Percentiles rank a stretch among this genome's conserved stretches.
Evolutionary conservation across 2,113 vertebrate species (phyloP).

Genomic region (Casuarius casuarius): DNA sequence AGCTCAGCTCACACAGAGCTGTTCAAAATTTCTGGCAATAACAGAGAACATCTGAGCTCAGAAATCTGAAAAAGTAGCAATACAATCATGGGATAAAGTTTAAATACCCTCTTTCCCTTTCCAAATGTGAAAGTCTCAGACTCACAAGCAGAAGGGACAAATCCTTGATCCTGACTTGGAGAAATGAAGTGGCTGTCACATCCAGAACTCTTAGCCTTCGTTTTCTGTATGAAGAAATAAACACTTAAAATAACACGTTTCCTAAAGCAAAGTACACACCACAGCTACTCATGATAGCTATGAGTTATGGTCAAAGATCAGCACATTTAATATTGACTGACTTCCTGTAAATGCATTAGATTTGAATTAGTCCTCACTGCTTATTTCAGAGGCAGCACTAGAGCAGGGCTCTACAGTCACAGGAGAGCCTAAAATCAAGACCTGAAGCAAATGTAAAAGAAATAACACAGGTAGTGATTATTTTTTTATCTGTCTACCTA

Average conservation of each 20-base stretch:
- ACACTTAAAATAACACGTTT: neutral
- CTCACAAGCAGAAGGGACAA: constrained; percentile 60
- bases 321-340: neutral
- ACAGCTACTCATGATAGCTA: neutral
- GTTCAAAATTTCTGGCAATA: neutral
- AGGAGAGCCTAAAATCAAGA: neutral
- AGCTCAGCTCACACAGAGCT: neutral
- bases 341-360: neutral
- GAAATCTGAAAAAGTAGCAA: neutral
- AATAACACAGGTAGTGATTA: neutral
- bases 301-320: neutral
- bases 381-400: neutral
- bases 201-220: constrained; percentile 3
- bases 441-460: neutral
- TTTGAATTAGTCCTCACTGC: neutral
- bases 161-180: constrained; percentile 24
- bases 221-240: constrained; percentile 55
- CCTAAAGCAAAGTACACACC: neutral
- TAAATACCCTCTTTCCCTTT: neutral
- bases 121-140: neutral
- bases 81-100: neutral
- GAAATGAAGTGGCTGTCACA: neutral
- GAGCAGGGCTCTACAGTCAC: neutral
- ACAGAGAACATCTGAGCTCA: neutral
- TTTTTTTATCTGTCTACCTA: neutral